These are phyloP conservation scores for Dipodomys stephensi DNA, from an alignment of 2,113 vertebrate species.

Conservation along the genomic window DNA sequence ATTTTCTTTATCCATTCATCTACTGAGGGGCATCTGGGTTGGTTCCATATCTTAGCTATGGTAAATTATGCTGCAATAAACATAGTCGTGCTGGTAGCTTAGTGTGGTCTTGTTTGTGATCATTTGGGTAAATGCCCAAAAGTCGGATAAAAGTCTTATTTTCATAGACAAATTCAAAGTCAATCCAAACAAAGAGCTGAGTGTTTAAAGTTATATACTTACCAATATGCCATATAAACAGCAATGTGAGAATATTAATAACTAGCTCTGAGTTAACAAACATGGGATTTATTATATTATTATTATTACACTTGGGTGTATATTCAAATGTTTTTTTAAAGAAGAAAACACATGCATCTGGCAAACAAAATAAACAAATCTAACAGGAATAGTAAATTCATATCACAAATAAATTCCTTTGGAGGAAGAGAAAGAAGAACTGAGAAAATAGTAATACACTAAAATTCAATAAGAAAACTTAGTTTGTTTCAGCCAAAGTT, in stretches of 20 bases:
- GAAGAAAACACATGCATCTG: neutral
- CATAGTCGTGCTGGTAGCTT: too few species aligned
- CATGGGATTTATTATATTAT: neutral
- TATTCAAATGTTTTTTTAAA: conserved; percentile 1
- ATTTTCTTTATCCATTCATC: too few species aligned
- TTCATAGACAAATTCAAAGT: neutral
- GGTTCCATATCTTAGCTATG: too few species aligned
- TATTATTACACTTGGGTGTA: neutral
- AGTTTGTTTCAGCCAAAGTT: neutral
- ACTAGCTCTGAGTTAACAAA: neutral
- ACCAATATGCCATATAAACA: neutral
- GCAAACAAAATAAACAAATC: neutral
- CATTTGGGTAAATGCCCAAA: too few species aligned
- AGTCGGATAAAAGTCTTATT: neutral
- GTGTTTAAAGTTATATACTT: neutral
- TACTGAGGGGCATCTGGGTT: too few species aligned
- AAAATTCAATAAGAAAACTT: neutral
- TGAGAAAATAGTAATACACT: neutral
- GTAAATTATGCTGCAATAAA: too few species aligned
- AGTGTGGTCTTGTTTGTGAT: too few species aligned
- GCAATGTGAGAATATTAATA: neutral
- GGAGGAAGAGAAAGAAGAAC: neutral
- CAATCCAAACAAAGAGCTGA: neutral
- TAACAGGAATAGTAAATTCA: neutral
- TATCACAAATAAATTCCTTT: neutral